Conservation (phyloP, 2,113 vertebrate species). For the Dissostichus mawsoni region DNA sequence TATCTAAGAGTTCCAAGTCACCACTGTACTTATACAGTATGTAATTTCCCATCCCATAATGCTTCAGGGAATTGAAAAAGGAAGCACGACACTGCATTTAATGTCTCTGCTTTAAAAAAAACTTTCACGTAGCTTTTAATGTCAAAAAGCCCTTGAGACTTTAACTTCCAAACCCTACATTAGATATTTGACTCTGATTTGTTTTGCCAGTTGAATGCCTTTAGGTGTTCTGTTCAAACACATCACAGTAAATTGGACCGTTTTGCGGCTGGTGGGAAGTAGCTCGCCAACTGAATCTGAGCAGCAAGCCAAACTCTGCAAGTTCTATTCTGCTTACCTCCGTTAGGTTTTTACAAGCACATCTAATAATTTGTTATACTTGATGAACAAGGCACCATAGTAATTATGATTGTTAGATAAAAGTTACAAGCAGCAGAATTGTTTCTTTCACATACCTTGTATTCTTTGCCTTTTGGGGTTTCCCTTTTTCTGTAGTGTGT, state of each 20-base stretch:
- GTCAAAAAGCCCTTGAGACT: background rate
- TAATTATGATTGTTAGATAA: no score
- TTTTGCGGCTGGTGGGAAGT: background rate
- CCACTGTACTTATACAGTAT: background rate
- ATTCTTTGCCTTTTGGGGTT: no score
- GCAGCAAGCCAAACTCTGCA: background rate
- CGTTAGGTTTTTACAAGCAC: no score
- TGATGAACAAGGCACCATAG: no score
- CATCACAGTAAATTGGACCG: background rate
- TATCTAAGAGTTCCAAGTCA: background rate
- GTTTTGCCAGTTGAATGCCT: background rate
- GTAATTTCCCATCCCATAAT: background rate
- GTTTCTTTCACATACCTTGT: no score
- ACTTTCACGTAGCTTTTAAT: background rate
- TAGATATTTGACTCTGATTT: slow-evolving; percentile 5
- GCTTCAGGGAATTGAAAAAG: no score
- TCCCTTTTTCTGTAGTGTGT: no score
- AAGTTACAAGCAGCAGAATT: no score
- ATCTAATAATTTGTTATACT: no score
- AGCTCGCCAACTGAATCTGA: background rate
- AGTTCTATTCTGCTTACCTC: no score
- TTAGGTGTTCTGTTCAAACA: background rate
- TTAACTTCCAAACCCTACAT: background rate
- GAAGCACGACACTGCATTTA: background rate
- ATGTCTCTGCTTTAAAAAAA: background rate